These are phyloP conservation scores for Panthera leo DNA, from an alignment of 2,113 vertebrate genomes.

Conservation along the genomic window DNA sequence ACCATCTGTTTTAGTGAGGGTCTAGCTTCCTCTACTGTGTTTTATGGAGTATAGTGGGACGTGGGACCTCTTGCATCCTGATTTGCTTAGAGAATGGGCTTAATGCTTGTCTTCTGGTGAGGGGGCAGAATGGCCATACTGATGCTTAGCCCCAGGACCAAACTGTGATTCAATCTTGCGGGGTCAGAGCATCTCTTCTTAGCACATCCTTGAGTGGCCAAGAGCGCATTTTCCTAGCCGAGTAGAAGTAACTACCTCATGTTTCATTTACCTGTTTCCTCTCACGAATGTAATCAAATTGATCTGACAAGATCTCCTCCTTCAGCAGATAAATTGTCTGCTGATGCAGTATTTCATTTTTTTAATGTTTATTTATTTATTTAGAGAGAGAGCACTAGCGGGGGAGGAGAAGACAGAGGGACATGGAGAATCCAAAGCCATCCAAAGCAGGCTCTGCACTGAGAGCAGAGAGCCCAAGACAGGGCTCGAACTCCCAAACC, in stretches of 20 bases:
- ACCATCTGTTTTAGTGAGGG: not conserved
- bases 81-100: not conserved
- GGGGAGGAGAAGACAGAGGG: too few species aligned
- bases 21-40: too few species aligned
- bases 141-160: not conserved
- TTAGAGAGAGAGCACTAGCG: too few species aligned
- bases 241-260: not conserved
- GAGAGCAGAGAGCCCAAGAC: too few species aligned
- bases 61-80: not conserved
- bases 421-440: too few species aligned
- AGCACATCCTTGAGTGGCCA: too few species aligned
- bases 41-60: not conserved
- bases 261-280: not conserved
- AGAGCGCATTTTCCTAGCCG: not conserved
- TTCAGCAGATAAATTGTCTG: not conserved
- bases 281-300: not conserved
- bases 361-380: too few species aligned
- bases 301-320: not conserved
- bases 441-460: too few species aligned
- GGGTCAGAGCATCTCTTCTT: not conserved
- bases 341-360: not conserved
- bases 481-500: too few species aligned
- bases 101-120: not conserved
- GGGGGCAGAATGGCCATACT: rapidly evolving
- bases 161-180: rapidly evolving